phyloP scores from a whole-genome alignment of 2,113 vertebrate species.

The Caranx melampygus region DNA sequence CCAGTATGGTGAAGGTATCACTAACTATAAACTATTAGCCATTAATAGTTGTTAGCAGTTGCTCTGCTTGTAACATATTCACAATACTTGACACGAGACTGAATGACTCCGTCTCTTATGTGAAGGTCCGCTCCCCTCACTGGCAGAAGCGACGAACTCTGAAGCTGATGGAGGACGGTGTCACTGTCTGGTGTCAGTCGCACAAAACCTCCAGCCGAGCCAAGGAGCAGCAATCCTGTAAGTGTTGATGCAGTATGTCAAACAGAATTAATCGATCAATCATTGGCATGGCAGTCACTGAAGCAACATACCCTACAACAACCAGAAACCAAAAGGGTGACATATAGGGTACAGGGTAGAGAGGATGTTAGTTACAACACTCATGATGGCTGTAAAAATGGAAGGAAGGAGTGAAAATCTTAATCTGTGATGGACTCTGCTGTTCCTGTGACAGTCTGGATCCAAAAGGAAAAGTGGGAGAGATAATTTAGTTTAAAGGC shows the following conservation, averaged over 20 bases:
- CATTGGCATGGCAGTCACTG: not conserved
- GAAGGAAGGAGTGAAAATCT: too few species aligned
- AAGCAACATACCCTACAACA: not conserved
- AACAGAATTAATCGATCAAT: not conserved
- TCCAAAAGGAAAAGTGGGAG: too few species aligned
- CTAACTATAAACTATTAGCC: not conserved
- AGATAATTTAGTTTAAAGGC: too few species aligned
- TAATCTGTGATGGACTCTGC: too few species aligned
- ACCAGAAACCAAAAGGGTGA: too few species aligned
- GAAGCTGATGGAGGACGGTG: conserved; percentile 90
- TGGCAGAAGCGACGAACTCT: conserved; percentile 88
- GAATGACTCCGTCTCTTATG: not conserved
- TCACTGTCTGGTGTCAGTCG: conserved; percentile 92
- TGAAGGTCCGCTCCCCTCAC: conserved; percentile 87
- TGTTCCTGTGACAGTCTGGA: too few species aligned
- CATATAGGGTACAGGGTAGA: too few species aligned
- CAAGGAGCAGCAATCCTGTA: conserved; percentile 90
- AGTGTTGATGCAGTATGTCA: conserved; percentile 69
- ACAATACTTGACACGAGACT: not conserved
- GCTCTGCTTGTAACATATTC: too few species aligned
- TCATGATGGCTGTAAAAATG: too few species aligned
- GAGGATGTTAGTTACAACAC: too few species aligned
- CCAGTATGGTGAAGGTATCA: conserved; percentile 82
- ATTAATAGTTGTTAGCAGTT: not conserved
- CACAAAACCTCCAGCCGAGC: conserved; percentile 80